Evolutionary conservation across 2,888 invertebrate species (phyloP), one percentile per base, ranked within the genome.

Genomic region (Girardia tigrina): DNA sequence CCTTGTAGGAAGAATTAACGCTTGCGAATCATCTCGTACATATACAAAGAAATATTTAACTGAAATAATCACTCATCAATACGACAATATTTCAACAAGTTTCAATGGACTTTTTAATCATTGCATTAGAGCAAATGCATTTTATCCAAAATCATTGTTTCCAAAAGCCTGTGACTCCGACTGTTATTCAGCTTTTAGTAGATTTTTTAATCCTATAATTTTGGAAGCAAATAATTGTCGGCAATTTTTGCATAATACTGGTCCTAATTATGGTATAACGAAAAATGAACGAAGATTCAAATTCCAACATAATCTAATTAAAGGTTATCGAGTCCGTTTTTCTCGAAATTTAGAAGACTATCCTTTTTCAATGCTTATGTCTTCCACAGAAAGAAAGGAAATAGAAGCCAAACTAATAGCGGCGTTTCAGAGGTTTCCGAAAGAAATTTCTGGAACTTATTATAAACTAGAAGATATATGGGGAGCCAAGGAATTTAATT

Each of bases 51-150:
- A 73, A 26, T 29, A 29, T 14, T 36, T 73, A 36, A 29, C 29
- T 14, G 29, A 73, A 4, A 36, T n/a, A 28, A 26, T 73, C 16
- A 42, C 36, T 26, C 26, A 28, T 73, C 29, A 73, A 20, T 73
- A 29, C 20, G 42, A 28, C 29, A 14, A 20, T 26, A 23, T 73
- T 6, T 26, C 26, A 71, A 73, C 73, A 56, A 2, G 2, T 4
- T 73, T 29, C 26, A 29, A 29, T 26, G 73, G 73, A 14, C 27
- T 27, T 26, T 26, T 73, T 26, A 36, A 26, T 20, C 73, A 73
- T 36, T 73, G 73, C 23, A 73, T 73, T 73, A 27, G 73, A 73
- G 73, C 26, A 23, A 73, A 73, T 20, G 73, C 73, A 29, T 29
- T 73, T 73, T 36, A 28, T 36, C 12, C 29, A 29, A 36, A 28